phyloP scores from a whole-genome alignment of 1,140 invertebrate genomes.

The Formica exsecta region DNA sequence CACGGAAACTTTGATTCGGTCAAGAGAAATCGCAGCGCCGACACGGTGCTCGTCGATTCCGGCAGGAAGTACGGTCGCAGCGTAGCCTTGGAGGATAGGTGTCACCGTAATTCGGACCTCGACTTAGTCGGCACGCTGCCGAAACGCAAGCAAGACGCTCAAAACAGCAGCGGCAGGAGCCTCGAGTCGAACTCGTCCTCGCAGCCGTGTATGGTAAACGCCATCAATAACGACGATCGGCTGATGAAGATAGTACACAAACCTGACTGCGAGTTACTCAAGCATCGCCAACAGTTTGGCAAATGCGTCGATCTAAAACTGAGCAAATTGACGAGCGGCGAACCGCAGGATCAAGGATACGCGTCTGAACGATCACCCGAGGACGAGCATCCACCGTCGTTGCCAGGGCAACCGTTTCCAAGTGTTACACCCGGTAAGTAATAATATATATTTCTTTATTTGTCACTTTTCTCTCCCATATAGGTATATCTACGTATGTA shows the following conservation, averaged over 20 bases:
- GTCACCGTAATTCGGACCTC: slow-evolving; percentile 79
- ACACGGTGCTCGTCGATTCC: slow-evolving; percentile 69
- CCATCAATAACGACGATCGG: slow-evolving; percentile 73
- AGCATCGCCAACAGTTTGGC: slow-evolving; percentile 76
- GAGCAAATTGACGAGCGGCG: slow-evolving; percentile 83
- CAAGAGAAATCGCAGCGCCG: slow-evolving; percentile 76
- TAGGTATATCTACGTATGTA: not conserved
- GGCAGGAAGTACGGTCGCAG: slow-evolving; percentile 73
- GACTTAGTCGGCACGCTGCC: slow-evolving; percentile 82
- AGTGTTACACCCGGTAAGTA: slow-evolving; percentile 80
- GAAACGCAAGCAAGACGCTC: slow-evolving; percentile 77
- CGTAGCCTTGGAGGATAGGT: slow-evolving; percentile 76
- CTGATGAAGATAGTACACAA: slow-evolving; percentile 81
- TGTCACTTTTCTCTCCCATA: not conserved
- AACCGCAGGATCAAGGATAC: slow-evolving; percentile 92
- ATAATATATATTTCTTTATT: not conserved
- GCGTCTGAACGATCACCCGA: slow-evolving; percentile 92
- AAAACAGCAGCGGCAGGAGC: slow-evolving; percentile 50
- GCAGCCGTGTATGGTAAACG: slow-evolving; percentile 79
- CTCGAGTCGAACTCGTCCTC: slow-evolving; percentile 60
- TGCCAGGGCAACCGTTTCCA: slow-evolving; percentile 86
- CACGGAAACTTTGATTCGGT: slow-evolving; percentile 79
- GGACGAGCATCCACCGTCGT: slow-evolving; percentile 90
- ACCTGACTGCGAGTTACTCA: slow-evolving; percentile 81
- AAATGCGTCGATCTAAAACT: slow-evolving; percentile 80